Conservation (phyloP, 2,797 vertebrate genomes). For the Sebastes iracundus region DNA sequence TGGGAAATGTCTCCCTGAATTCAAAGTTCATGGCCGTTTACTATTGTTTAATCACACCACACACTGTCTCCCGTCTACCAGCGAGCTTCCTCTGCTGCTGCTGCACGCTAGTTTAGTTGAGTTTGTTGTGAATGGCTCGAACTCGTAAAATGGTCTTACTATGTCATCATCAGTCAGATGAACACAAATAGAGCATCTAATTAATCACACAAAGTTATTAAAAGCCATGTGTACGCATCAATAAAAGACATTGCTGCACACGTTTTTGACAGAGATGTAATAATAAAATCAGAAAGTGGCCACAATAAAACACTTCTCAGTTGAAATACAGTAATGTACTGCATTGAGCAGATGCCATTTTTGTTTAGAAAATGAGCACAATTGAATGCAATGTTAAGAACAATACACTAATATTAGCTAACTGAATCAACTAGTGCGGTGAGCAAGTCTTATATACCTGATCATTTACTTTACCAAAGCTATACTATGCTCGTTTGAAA, state of each 20-base stretch:
- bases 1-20: conserved; percentile 67
- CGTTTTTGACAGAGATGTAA: not conserved
- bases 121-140: conserved; percentile 32
- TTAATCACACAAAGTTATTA: conserved; percentile 8
- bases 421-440: not conserved
- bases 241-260: not conserved
- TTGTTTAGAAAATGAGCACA: not conserved
- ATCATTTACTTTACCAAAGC: not conserved
- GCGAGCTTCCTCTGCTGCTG: conserved; percentile 19
- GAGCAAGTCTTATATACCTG: not conserved
- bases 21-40: conserved; percentile 81
- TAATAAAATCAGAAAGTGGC: not conserved
- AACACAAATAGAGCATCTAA: conserved; percentile 4
- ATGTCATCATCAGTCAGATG: not conserved
- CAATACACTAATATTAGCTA: not conserved
- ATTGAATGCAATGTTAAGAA: not conserved
- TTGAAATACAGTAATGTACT: not conserved
- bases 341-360: not conserved
- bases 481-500: too few relatives aligned
- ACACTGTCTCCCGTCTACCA: conserved; percentile 49
- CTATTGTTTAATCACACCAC: conserved; percentile 76
- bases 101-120: conserved; percentile 32
- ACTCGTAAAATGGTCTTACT: not conserved
- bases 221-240: not conserved
- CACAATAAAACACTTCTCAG: not conserved